Base-by-base conservation (phyloP, 2,797 vertebrate genomes). In the Crenuchus spilurus region DNA sequence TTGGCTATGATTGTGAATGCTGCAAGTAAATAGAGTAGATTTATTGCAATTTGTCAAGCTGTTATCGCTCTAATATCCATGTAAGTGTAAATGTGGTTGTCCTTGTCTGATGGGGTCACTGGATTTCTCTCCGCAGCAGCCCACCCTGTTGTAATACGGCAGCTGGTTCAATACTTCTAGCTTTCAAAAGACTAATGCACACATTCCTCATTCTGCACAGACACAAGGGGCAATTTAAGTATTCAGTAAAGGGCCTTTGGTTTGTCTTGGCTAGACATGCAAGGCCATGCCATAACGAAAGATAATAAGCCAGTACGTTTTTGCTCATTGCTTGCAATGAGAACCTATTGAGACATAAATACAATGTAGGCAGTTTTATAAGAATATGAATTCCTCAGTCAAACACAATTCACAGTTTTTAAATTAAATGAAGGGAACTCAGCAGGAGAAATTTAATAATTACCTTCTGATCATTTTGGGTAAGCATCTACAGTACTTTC, bases 21-120 rank as follows among this genome's bases (percentile, higher is more conserved):
- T 16, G 37, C 24, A 41, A 14, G 41, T 11, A 60, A 60, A 22
- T 18, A 22, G 18, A 42, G 37, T 9, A 6, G 6, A 62, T 62
- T 41, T 26, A 22, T 26, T 62, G 37, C 39, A 62, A 41, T 62
- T 26, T 62, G 37, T 42, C 58, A 62, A 42, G 58, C 20, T 62
- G 24, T 26, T 22, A 26, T 62, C 28, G 18, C 37, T 16, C 13
- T 42, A 62, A 62, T 39, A 20, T 28, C 20, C 58, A 42, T 55
- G 52, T 55, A 31, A 51, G 48, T 51, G 22, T 41, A 24, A 62
- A 62, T 3, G 20, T n/a, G 24, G 6, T 16, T 16, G 35, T 42
- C 39, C 37, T 42, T 39, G 39, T 16, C 22, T 26, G 24, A 28
- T 42, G 37, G 37, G 58, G 55, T 62, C 22, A 42, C 1, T 62